Evolutionary conservation across 92 coral and sea anemone genomes (phyloP).

Genomic region (Desmophyllum pertusum): DNA sequence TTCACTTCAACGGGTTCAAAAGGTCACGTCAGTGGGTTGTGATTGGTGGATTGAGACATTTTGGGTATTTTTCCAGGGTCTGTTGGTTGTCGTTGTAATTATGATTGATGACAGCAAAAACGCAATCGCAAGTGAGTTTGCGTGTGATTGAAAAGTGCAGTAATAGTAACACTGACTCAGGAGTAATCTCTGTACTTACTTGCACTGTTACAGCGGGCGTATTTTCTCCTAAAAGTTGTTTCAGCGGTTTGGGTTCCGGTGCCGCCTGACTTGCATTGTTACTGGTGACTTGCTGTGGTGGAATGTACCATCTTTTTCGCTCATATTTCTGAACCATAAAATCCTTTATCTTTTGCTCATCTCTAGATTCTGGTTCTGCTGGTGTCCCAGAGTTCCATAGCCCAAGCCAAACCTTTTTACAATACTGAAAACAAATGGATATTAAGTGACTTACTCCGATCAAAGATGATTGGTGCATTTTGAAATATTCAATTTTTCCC

Average conservation of each 20-base stretch:
- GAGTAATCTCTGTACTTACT: background rate
- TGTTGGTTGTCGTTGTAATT: no score
- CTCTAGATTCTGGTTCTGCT: constrained; percentile 97
- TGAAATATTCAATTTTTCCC: no score
- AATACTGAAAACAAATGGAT: constrained; percentile 55
- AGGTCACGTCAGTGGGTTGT: no score
- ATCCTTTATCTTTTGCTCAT: constrained; percentile 95
- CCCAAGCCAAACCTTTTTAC: constrained; percentile 98
- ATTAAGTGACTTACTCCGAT: background rate
- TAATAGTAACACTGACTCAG: no score
- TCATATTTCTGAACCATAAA: constrained; percentile 98
- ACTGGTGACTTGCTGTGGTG: constrained; percentile 82
- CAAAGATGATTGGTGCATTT: no score
- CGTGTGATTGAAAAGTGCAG: no score
- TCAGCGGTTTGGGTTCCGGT: constrained; percentile 94
- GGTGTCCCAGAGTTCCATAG: constrained; percentile 92
- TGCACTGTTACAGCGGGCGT: constrained; percentile 59
- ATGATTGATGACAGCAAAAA: no score
- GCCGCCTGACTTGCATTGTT: constrained; percentile 56
- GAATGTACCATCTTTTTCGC: constrained; percentile 94
- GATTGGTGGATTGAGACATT: no score
- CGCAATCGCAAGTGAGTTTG: no score
- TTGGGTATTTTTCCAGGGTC: no score
- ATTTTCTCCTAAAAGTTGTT: constrained; percentile 92
- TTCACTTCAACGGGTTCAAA: no score